Conservation (phyloP, 2,113 vertebrate species). For the Mesocricetus auratus region DNA sequence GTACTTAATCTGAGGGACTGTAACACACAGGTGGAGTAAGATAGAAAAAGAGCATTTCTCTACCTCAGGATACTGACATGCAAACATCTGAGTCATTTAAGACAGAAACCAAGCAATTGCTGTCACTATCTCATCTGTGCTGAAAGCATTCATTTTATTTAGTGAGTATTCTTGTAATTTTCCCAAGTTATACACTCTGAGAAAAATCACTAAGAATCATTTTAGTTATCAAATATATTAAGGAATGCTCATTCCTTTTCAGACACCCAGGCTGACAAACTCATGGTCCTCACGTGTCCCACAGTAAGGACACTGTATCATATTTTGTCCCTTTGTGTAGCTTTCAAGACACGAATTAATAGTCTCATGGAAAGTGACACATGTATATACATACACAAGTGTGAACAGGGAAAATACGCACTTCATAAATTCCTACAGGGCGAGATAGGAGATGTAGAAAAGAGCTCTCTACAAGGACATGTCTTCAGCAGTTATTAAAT, state of each 20-base stretch:
- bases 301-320: not conserved
- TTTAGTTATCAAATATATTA: conserved; percentile 1
- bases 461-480: not conserved
- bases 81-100: not conserved
- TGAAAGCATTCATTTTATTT: not conserved
- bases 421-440: not conserved
- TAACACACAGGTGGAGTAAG: not conserved
- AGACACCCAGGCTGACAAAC: not conserved
- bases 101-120: not conserved
- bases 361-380: not conserved
- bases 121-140: not conserved
- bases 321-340: conserved; percentile 4
- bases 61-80: not conserved
- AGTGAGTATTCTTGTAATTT: conserved; percentile 1
- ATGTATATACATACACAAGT: not conserved
- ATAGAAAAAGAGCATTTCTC: not conserved
- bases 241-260: not conserved
- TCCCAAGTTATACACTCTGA: not conserved
- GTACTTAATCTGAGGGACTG: not conserved
- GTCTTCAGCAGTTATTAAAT: not conserved
- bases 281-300: not conserved
- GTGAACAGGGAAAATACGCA: not conserved
- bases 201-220: conserved; percentile 2
- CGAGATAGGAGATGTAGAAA: not conserved
- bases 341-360: conserved; percentile 35